These are phyloP conservation scores for Cryptotis parvus DNA, from an alignment of 2,113 vertebrate genomes.

Conservation along the genomic window DNA sequence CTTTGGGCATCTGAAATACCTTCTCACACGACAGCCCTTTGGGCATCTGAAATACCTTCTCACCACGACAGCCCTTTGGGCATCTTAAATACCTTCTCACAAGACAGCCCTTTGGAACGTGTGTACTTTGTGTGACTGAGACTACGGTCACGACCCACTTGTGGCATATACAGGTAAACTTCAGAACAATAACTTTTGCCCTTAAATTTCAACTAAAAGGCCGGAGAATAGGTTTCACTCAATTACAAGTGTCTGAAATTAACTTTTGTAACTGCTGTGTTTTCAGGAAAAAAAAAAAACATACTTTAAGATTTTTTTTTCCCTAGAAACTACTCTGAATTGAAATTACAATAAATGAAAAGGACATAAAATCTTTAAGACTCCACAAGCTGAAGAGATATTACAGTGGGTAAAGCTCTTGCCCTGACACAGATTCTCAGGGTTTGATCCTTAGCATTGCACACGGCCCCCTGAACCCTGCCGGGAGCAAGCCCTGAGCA, in stretches of 20 bases:
- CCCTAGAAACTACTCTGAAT: background rate
- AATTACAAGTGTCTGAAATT: background rate
- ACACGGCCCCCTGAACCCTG: too few species aligned
- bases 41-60: background rate
- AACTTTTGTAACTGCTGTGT: constrained; percentile 47
- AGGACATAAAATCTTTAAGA: background rate
- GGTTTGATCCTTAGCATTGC: too few species aligned
- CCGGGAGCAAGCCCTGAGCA: too few species aligned
- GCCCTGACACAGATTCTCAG: too few species aligned
- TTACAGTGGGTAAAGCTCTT: too few species aligned
- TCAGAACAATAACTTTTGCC: constrained; percentile 13
- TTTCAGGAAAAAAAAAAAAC: constrained; percentile 37
- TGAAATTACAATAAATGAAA: background rate
- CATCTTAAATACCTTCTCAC: background rate
- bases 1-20: background rate
- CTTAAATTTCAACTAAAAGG: constrained; percentile 28
- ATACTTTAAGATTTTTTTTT: constrained; percentile 55
- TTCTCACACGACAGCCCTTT: constrained; percentile 4
- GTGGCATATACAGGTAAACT: constrained; percentile 32
- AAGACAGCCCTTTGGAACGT: constrained; percentile 9
- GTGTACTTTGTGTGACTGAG: background rate
- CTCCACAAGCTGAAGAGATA: too few species aligned
- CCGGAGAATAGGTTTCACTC: constrained; percentile 35
- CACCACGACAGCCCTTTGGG: background rate
- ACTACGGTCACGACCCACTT: background rate